Conservation (phyloP, 2,113 vertebrate species). For the Neoarius graeffei region DNA sequence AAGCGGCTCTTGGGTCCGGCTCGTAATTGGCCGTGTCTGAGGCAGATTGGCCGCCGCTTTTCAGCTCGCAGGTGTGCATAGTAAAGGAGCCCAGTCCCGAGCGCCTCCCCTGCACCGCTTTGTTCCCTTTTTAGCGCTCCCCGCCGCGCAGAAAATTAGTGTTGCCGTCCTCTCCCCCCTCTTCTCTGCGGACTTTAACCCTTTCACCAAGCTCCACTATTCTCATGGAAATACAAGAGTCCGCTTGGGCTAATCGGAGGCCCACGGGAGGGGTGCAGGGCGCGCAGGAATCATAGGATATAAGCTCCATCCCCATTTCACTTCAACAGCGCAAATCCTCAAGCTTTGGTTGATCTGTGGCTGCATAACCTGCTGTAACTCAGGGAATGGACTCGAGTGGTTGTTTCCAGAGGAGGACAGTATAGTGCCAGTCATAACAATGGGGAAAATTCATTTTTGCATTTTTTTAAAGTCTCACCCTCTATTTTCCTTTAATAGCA, state of each 20-base stretch:
- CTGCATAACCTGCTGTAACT: too few relatives aligned
- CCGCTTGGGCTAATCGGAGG: slow-evolving; percentile 76
- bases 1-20: slow-evolving; percentile 69
- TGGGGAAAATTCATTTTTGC: too few relatives aligned
- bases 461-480: too few relatives aligned
- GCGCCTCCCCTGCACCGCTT: slow-evolving; percentile 75
- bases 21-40: slow-evolving; percentile 80
- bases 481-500: too few relatives aligned
- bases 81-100: slow-evolving; percentile 73
- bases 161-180: slow-evolving; percentile 59
- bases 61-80: slow-evolving; percentile 81
- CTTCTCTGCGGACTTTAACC: slow-evolving; percentile 72
- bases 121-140: slow-evolving; percentile 70
- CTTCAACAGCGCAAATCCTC: slow-evolving; percentile 14
- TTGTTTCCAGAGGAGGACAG: too few relatives aligned
- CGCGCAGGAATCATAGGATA: slow-evolving; percentile 31
- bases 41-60: slow-evolving; percentile 76
- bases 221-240: slow-evolving; percentile 77
- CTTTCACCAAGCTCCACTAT: slow-evolving; percentile 75
- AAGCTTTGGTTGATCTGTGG: not conserved
- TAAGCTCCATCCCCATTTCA: not conserved
- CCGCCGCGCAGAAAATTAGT: slow-evolving; percentile 67
- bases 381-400: not conserved
- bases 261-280: slow-evolving; percentile 66
- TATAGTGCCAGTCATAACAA: too few relatives aligned